Evolutionary conservation across 2,113 vertebrate genomes (phyloP).

Genomic region (Corydoras maculifer): DNA sequence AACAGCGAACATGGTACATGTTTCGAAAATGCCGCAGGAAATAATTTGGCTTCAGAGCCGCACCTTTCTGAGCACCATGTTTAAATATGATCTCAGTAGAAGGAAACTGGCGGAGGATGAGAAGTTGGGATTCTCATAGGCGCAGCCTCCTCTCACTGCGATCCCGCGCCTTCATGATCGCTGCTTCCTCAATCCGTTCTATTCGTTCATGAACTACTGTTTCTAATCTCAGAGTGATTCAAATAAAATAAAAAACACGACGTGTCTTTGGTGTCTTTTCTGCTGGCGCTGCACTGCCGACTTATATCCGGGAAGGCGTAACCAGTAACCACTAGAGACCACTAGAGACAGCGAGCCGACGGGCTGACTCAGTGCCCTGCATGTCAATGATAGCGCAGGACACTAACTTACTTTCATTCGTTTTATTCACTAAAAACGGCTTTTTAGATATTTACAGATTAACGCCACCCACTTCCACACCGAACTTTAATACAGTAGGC

Average conservation of each 20-base stretch:
- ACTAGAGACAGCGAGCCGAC: background rate
- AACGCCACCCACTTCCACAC: no score
- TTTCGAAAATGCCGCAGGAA: background rate
- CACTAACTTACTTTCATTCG: background rate
- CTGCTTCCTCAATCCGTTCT: constrained; percentile 1
- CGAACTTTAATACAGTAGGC: no score
- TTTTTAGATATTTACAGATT: no score
- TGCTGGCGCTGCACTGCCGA: constrained; percentile 22
- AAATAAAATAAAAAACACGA: background rate
- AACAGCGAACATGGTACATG: constrained; percentile 26
- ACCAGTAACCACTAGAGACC: constrained; percentile 4
- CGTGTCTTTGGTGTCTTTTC: background rate
- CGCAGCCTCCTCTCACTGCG: constrained; percentile 6
- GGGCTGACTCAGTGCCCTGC: background rate
- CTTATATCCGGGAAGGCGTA: constrained; percentile 37
- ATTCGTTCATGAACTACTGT: background rate
- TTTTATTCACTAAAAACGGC: no score
- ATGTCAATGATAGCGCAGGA: no score
- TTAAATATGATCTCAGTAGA: constrained; percentile 32
- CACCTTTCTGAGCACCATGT: constrained; percentile 43
- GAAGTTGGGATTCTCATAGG: constrained; percentile 16
- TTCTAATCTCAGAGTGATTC: background rate
- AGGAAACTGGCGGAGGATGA: constrained; percentile 32
- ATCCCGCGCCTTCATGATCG: constrained; percentile 31
- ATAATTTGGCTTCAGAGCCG: constrained; percentile 25